A percentile compares a stretch with the other conserved stretches of the same genome.
Evolutionary conservation across 2,797 vertebrate species (phyloP).

Genomic region (Galagoides demidoff): DNA sequence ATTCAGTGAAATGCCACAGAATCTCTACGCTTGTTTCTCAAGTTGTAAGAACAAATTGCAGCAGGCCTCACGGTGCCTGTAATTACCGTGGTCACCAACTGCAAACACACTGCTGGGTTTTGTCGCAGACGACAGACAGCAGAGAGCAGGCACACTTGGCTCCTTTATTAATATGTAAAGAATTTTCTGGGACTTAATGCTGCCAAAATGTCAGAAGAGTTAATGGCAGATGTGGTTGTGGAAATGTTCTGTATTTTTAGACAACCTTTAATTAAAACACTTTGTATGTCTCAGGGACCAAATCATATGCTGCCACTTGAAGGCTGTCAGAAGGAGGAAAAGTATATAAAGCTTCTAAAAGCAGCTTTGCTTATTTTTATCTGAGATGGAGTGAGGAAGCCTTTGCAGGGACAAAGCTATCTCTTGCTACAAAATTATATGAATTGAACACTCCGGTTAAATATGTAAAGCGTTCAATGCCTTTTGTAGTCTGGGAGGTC

Average conservation of each 20-base stretch:
- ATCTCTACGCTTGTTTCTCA: neutral
- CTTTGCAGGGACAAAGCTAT: constrained; percentile 83
- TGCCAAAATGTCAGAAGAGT: constrained; percentile 86
- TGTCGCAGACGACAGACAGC: neutral
- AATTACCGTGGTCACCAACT: neutral
- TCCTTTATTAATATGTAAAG: constrained; percentile 55
- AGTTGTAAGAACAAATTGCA: constrained; percentile 26
- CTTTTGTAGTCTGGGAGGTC: neutral
- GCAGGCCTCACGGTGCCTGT: neutral
- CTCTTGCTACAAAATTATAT: constrained; percentile 80
- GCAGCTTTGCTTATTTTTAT: constrained; percentile 89
- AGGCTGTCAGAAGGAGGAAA: constrained; percentile 88
- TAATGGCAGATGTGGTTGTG: constrained; percentile 89
- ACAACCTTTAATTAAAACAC: constrained; percentile 92
- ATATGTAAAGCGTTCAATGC: constrained; percentile 14
- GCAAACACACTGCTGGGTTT: neutral
- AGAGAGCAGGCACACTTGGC: neutral
- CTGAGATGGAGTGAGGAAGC: constrained; percentile 85
- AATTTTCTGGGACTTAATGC: constrained; percentile 81
- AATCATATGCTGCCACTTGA: constrained; percentile 91
- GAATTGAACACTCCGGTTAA: constrained; percentile 78
- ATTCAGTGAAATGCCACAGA: constrained; percentile 1
- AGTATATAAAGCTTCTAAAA: constrained; percentile 88
- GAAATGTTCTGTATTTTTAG: constrained; percentile 89
- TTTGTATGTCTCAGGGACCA: constrained; percentile 87